These are phyloP conservation scores for Eustalomyia histrio DNA, from an alignment of 2,888 invertebrate genomes.

Conservation along the genomic window DNA sequence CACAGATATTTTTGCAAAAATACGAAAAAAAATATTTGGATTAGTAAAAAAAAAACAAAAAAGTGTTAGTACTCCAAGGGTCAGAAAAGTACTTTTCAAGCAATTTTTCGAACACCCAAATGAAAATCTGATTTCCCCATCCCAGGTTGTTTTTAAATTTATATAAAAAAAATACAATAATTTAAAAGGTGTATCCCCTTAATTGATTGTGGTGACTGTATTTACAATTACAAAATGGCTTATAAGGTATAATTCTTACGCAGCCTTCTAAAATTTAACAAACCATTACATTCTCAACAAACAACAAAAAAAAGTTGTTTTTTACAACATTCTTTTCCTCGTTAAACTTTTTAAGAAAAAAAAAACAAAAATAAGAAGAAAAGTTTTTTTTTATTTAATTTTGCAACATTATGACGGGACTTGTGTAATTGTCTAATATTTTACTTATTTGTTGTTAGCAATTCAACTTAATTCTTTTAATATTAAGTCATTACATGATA, in stretches of 20 bases:
- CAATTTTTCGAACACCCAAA: too few species aligned
- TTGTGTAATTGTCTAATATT: neutral
- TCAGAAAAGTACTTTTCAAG: too few species aligned
- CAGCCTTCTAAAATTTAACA: neutral
- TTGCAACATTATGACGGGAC: neutral
- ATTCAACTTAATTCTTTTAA: constrained; percentile 30
- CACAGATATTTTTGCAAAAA: too few species aligned
- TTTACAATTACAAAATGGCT: neutral
- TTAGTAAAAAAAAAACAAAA: too few species aligned
- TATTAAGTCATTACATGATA: constrained; percentile 39
- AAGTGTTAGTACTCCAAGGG: too few species aligned
- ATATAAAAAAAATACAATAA: too few species aligned
- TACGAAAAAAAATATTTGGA: too few species aligned
- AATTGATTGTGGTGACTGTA: too few species aligned
- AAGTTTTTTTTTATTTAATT: neutral
- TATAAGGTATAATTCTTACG: neutral
- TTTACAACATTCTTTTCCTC: constrained; percentile 33
- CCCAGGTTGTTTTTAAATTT: too few species aligned
- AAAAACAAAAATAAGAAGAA: neutral
- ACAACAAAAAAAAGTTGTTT: constrained; percentile 13
- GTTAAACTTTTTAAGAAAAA: constrained; percentile 22
- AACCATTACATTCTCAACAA: neutral
- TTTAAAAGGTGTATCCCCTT: too few species aligned
- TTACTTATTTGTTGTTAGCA: constrained; percentile 10
- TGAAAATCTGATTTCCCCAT: too few species aligned